Conservation (phyloP, 2,888 invertebrate genomes). For the Peribatodes rhomboidaria region DNA sequence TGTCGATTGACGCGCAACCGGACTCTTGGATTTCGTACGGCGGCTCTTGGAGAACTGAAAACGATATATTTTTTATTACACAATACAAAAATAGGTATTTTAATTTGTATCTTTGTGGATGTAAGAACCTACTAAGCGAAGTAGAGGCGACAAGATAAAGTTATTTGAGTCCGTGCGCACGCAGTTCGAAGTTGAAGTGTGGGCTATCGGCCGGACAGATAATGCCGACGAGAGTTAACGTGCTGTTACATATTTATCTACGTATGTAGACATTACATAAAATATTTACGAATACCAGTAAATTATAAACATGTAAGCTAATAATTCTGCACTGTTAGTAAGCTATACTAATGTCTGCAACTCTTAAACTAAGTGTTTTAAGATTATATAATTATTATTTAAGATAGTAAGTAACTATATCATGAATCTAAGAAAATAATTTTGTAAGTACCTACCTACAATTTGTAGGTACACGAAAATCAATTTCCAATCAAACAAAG, state of each 20-base stretch:
- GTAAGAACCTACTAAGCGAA: slow-evolving; percentile 23
- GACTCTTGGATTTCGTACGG: slow-evolving; percentile 84
- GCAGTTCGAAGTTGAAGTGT: slow-evolving; percentile 53
- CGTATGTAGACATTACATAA: not conserved
- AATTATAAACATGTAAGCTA: slow-evolving; percentile 39
- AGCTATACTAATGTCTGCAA: no score
- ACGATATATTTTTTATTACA: slow-evolving; percentile 47
- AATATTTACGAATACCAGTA: slow-evolving; percentile 33
- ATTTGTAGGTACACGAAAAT: no score
- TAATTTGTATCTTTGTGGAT: slow-evolving; percentile 33
- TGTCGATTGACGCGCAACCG: slow-evolving; percentile 78
- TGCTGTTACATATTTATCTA: slow-evolving; percentile 35
- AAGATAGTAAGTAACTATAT: no score
- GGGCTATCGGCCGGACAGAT: slow-evolving; percentile 68
- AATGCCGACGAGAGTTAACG: slow-evolving; percentile 66
- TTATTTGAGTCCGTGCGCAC: slow-evolving; percentile 38
- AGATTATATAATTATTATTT: no score
- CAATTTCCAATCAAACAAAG: no score
- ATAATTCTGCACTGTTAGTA: slow-evolving; percentile 34
- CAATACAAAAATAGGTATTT: slow-evolving; percentile 50
- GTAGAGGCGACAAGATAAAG: slow-evolving; percentile 61
- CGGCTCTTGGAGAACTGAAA: slow-evolving; percentile 79
- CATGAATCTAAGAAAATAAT: no score
- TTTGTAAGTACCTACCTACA: no score
- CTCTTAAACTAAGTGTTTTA: no score